Percentiles rank a stretch among this genome's conserved stretches.
Conservation (phyloP, 23 tunicate species). For the Botrylloides violaceus region DNA sequence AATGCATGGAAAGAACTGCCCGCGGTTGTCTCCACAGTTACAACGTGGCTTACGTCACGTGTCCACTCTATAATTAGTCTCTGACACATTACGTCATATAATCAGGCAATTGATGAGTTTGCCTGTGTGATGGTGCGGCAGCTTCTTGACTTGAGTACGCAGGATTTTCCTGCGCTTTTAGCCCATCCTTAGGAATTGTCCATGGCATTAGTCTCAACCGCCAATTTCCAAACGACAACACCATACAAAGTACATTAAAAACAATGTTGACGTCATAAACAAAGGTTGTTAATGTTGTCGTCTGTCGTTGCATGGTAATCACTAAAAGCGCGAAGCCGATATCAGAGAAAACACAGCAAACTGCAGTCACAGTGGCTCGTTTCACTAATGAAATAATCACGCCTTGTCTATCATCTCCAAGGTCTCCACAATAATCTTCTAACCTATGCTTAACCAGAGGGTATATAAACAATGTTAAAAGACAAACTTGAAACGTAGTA, state of each 20-base stretch:
- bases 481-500: not conserved
- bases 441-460: not conserved
- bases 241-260: not conserved
- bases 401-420: not conserved
- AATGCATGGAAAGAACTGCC: no score
- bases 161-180: no score
- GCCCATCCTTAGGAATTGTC: no score
- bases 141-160: no score
- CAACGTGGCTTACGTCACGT: no score
- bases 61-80: no score
- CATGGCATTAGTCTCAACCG: constrained; percentile 2
- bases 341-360: not conserved
- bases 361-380: not conserved
- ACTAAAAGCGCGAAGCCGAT: not conserved
- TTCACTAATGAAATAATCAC: not conserved
- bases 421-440: no score
- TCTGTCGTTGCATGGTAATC: not conserved
- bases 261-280: constrained; percentile 9
- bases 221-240: constrained; percentile 7
- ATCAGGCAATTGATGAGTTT: no score
- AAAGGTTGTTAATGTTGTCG: not conserved
- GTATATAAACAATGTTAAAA: not conserved
- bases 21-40: no score
- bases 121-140: no score
- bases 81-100: no score